Percentiles rank a stretch among this genome's conserved stretches.
These are phyloP conservation scores for Pluvialis apricaria DNA, from an alignment of 2,113 vertebrate species.

Conservation along the genomic window DNA sequence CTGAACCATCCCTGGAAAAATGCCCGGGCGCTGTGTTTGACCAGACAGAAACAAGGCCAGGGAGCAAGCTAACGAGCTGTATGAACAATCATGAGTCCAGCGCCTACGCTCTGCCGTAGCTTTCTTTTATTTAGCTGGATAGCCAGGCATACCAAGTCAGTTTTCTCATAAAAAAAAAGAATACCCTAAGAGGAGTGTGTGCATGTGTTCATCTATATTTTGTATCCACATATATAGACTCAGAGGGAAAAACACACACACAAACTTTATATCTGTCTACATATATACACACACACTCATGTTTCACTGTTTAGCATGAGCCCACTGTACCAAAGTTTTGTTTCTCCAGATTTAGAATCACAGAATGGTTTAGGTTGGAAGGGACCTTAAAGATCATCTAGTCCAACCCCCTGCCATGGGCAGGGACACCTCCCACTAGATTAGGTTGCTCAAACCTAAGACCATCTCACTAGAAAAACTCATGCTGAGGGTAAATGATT, in stretches of 20 bases:
- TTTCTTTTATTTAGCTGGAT: neutral
- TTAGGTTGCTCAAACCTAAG: neutral
- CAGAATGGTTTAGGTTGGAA: too few species aligned
- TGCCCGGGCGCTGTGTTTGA: neutral
- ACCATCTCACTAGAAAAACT: neutral
- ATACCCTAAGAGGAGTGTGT: neutral
- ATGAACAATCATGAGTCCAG: neutral
- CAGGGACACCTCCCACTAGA: too few species aligned
- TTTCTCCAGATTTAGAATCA: neutral
- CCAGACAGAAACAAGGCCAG: neutral
- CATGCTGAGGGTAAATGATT: neutral
- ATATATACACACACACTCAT: neutral
- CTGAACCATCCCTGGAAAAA: neutral
- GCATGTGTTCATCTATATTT: neutral
- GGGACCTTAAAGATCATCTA: too few species aligned
- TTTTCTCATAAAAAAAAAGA: neutral
- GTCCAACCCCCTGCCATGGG: too few species aligned
- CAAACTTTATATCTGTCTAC: neutral
- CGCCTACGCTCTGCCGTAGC: accelerated
- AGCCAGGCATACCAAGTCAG: neutral
- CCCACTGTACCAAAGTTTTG: neutral
- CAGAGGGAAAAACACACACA: neutral
- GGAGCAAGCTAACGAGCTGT: neutral
- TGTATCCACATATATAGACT: neutral
- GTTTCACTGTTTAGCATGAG: neutral